Evolutionary conservation across 2,888 invertebrate genomes (phyloP), one percentile per base, ranked within the genome.

Genomic region (Pogonocherus hispidulus): DNA sequence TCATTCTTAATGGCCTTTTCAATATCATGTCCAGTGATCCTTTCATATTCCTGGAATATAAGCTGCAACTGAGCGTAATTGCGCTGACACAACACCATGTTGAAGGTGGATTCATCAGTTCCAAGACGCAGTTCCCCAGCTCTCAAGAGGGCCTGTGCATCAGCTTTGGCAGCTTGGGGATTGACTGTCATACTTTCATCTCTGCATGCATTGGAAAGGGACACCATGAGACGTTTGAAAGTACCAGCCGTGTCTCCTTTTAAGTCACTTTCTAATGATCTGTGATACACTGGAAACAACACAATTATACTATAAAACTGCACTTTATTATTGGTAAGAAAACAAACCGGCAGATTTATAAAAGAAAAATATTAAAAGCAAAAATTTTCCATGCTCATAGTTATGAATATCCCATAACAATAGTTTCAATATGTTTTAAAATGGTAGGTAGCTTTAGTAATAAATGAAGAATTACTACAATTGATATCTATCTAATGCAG

Each of bases 201-300:
- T 77, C 96, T 88, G 80, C 92, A 92, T 47, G 92, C 94, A 88
- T 91, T 91, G 79, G 93, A 93, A 14, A 96, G 85, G 23, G 97
- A 95, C 20, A 96, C 93, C 87, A 98, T 91, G 46, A 98, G 88
- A 63, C 97, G 90, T 84, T 94, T 93, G 87, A 98, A 98, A 82
- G 93, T 93, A 11, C 98, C 98, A 54, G 95, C 95, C 1, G 97
- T 97, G 84, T 98, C 98, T 56, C 92, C 91, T 72, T 89, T 90
- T 22, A 98, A 86, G 83, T 96, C 96, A 41, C 75, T 71, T 73
- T 79, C 80, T 65, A 80, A 67, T 0, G 75, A 20, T 66, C 69
- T 72, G 55, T 70, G 65, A 71, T 79, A 79, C 59, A 77, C 80
- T 80, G 63, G 51, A 78, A 77, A 71, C 44, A 74, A 71, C 66